Evolutionary conservation across 2,888 invertebrate genomes (phyloP).

Genomic region (Tetranychus truncatus): DNA sequence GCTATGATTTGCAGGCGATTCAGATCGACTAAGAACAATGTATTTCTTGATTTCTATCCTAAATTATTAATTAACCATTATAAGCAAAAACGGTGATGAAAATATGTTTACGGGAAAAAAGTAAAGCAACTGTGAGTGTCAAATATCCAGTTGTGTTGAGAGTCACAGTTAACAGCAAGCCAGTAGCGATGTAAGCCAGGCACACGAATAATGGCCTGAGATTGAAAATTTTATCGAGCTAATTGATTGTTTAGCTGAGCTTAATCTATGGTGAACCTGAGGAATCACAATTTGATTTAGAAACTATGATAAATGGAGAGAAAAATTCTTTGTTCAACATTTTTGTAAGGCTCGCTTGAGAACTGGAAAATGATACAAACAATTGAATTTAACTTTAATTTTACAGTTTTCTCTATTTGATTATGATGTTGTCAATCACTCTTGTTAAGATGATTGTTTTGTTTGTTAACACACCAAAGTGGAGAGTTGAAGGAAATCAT

Average conservation of each 20-base stretch:
- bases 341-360: no score
- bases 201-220: background rate
- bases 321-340: no score
- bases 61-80: background rate
- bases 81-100: background rate
- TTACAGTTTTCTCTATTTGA: background rate
- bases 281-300: no score
- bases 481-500: conserved; percentile 5
- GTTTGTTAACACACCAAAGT: background rate
- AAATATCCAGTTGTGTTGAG: background rate
- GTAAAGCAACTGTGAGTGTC: background rate
- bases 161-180: background rate
- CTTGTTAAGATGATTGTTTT: background rate
- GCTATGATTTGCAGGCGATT: no score
- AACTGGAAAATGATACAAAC: no score
- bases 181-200: background rate
- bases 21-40: background rate
- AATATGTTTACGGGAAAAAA: no score
- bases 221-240: no score
- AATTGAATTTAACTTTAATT: no score
- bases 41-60: background rate
- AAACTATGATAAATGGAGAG: no score
- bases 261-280: no score
- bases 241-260: no score
- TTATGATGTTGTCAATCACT: background rate